phyloP scores from a whole-genome alignment of 1,140 invertebrate species.

The Drosophila chauvacae region DNA sequence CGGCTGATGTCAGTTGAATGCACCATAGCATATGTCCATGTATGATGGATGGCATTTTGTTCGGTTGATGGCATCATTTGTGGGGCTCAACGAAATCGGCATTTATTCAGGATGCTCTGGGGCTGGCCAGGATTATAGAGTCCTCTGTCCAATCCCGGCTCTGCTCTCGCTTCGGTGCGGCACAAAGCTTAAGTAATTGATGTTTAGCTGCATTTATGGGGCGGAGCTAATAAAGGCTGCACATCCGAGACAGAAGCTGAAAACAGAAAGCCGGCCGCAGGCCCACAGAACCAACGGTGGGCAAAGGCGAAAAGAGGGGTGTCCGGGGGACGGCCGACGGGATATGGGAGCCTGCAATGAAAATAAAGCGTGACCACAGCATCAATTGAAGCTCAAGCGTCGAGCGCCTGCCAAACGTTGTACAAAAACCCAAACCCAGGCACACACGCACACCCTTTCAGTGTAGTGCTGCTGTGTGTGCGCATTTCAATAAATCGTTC shows the following conservation, averaged over 20 bases:
- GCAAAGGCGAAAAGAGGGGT: conserved; percentile 1
- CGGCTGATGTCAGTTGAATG: conserved; percentile 35
- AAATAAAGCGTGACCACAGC: conserved; percentile 79
- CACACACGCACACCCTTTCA: conserved; percentile 72
- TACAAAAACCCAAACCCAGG: conserved; percentile 45
- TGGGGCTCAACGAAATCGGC: conserved; percentile 41
- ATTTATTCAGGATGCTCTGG: conserved; percentile 24
- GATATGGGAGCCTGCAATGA: conserved; percentile 52
- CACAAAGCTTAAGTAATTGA: conserved; percentile 71
- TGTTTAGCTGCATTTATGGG: conserved; percentile 62
- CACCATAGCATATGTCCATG: conserved; percentile 31
- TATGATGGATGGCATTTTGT: conserved; percentile 64
- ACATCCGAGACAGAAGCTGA: conserved; percentile 26
- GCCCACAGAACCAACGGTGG: conserved; percentile 13
- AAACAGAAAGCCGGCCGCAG: conserved; percentile 27
- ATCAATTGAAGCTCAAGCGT: conserved; percentile 79
- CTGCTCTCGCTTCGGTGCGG: conserved; percentile 13
- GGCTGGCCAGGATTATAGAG: conserved; percentile 12
- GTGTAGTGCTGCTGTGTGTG: conserved; percentile 59
- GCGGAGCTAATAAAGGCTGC: conserved; percentile 64
- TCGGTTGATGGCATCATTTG: conserved; percentile 44
- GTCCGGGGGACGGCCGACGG: background rate
- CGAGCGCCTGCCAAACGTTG: conserved; percentile 44
- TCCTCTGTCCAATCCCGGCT: conserved; percentile 1
- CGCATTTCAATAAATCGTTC: conserved; percentile 78